A percentile compares a stretch with the other conserved stretches of the same genome.
Conservation (phyloP, 2,113 vertebrate species). For the Elgaria multicarinata region DNA sequence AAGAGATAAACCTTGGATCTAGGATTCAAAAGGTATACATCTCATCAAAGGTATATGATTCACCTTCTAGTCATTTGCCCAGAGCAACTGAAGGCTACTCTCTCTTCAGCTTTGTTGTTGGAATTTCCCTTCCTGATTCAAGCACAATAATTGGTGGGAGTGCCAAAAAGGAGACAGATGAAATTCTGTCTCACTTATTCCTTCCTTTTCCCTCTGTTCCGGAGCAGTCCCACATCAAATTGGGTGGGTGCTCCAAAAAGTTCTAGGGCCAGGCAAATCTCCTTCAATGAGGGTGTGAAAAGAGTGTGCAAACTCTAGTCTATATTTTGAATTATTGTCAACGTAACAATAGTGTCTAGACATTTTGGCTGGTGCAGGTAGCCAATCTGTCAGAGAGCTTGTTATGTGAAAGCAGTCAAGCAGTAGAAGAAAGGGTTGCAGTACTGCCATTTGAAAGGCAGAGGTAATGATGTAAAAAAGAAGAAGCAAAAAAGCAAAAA, state of each 20-base stretch:
- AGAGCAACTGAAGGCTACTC: neutral
- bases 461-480: neutral
- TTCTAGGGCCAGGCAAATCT: neutral
- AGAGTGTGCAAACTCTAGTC: neutral
- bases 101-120: conserved; percentile 17
- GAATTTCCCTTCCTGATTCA: neutral
- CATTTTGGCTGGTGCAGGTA: neutral
- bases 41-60: conserved; percentile 49
- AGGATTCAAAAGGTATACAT: conserved; percentile 9
- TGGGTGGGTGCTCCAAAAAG: neutral
- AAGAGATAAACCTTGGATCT: neutral
- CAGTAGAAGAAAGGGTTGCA: neutral
- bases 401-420: neutral
- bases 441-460: neutral
- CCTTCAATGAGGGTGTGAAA: neutral
- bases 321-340: neutral
- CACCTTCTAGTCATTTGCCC: conserved; percentile 41
- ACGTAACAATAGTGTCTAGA: neutral
- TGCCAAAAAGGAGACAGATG: fast-evolving
- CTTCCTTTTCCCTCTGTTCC: neutral
- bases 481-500: too few species aligned
- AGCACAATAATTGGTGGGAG: conserved; percentile 29
- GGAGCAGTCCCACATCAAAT: neutral
- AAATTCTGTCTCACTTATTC: fast-evolving
- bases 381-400: neutral